These are phyloP conservation scores for Drosophila recens DNA, from an alignment of 2,888 invertebrate species.

Conservation along the genomic window DNA sequence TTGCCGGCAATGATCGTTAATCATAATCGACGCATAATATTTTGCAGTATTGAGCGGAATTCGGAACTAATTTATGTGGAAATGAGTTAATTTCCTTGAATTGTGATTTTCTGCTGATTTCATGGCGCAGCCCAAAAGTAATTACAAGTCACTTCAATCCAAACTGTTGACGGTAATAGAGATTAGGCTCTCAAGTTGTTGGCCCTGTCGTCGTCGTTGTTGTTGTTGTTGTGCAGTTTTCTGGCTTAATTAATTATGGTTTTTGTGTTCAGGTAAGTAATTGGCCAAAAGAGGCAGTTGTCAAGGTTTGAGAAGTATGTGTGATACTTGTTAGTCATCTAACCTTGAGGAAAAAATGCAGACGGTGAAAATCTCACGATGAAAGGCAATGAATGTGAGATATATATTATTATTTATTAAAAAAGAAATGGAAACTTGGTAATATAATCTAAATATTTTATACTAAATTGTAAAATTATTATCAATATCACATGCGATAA, in stretches of 20 bases:
- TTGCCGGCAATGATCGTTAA: constrained; percentile 76
- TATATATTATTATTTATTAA: no score
- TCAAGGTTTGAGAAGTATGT: constrained; percentile 3
- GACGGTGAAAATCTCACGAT: constrained; percentile 5
- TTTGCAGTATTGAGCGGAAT: constrained; percentile 54
- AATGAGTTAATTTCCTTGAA: constrained; percentile 83
- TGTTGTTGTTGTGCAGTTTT: constrained; percentile 46
- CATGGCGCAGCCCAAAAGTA: constrained; percentile 58
- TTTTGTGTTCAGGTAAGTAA: constrained; percentile 47
- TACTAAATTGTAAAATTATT: background rate
- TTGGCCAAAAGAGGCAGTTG: constrained; percentile 30
- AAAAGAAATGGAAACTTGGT: background rate
- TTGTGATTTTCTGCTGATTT: constrained; percentile 78
- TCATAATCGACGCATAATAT: constrained; percentile 83
- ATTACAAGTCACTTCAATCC: constrained; percentile 66
- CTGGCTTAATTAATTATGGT: constrained; percentile 63
- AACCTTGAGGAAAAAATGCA: background rate
- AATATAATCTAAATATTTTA: background rate
- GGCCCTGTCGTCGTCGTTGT: constrained; percentile 17
- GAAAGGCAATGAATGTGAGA: background rate
- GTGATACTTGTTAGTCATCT: background rate
- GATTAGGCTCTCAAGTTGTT: constrained; percentile 43
- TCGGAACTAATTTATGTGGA: constrained; percentile 82
- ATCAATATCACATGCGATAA: background rate
- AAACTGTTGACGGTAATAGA: constrained; percentile 11